Percentiles rank a stretch among this genome's conserved stretches.
Conservation (phyloP, 1,140 invertebrate genomes). For the Polypedilum vanderplanki region DNA sequence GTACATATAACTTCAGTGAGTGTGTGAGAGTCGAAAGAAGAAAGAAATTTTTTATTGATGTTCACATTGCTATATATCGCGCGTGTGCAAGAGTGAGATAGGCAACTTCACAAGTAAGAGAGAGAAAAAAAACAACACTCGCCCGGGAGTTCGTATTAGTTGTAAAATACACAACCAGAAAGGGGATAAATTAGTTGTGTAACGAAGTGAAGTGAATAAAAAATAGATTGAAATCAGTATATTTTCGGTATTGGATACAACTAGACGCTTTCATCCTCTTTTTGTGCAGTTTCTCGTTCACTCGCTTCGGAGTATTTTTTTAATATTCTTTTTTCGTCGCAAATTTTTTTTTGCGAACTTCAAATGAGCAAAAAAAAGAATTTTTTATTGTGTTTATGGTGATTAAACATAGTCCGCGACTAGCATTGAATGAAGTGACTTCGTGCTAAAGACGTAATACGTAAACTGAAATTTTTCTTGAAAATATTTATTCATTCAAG, state of each 20-base stretch:
- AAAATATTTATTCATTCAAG: too few species aligned
- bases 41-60: constrained; percentile 11
- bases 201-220: constrained; percentile 29
- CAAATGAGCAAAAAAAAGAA: constrained; percentile 5
- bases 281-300: neutral
- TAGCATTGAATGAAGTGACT: constrained; percentile 24
- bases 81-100: neutral
- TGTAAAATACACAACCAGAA: constrained; percentile 26
- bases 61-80: neutral
- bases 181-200: constrained; percentile 28
- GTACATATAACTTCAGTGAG: too few species aligned
- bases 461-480: neutral
- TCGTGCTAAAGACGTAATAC: constrained; percentile 21
- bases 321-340: neutral
- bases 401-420: constrained; percentile 27
- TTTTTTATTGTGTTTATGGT: constrained; percentile 22
- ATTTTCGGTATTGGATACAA: constrained; percentile 22
- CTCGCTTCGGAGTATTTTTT: neutral
- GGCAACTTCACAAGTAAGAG: constrained; percentile 1
- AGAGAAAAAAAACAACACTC: neutral
- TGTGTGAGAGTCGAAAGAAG: too few species aligned
- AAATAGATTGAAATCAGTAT: constrained; percentile 29
- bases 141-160: constrained; percentile 20
- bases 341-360: neutral
- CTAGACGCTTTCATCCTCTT: neutral